Evolutionary conservation across 2,888 invertebrate species (phyloP).

Genomic region (Aphodius granarius): DNA sequence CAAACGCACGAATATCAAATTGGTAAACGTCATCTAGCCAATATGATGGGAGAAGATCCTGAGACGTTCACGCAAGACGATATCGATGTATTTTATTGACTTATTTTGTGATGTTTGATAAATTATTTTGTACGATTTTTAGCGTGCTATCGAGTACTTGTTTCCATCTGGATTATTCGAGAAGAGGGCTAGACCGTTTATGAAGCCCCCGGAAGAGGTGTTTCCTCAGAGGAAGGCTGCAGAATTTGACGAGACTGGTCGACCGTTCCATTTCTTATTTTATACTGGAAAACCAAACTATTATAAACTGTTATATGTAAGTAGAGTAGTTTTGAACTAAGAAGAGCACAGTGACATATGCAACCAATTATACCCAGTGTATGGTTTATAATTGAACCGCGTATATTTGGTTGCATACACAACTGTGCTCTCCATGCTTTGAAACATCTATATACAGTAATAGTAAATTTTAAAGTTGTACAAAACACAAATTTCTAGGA

Average conservation of each 20-base stretch:
- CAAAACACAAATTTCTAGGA: slow-evolving; percentile 57
- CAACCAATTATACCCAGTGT: too few relatives aligned
- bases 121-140: slow-evolving; percentile 41
- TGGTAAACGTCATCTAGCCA: slow-evolving; percentile 94
- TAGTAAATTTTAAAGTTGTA: background rate
- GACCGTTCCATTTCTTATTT: slow-evolving; percentile 89
- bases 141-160: slow-evolving; percentile 90
- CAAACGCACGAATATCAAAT: slow-evolving; percentile 82
- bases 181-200: slow-evolving; percentile 80
- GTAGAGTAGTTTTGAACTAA: too few relatives aligned
- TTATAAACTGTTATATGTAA: slow-evolving; percentile 79
- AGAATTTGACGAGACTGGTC: slow-evolving; percentile 87
- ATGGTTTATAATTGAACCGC: too few relatives aligned
- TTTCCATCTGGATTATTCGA: slow-evolving; percentile 94
- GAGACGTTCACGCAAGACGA: slow-evolving; percentile 86
- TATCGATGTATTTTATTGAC: slow-evolving; percentile 68
- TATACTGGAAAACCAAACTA: slow-evolving; percentile 89
- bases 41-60: slow-evolving; percentile 97
- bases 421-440: too few relatives aligned
- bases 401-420: too few relatives aligned
- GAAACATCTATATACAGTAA: background rate
- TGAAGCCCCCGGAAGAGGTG: slow-evolving; percentile 89
- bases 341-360: too few relatives aligned
- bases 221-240: slow-evolving; percentile 83
- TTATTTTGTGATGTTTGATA: slow-evolving; percentile 24